These are phyloP conservation scores for Arenaria interpres DNA, from an alignment of 2,113 vertebrate genomes.

Conservation along the genomic window DNA sequence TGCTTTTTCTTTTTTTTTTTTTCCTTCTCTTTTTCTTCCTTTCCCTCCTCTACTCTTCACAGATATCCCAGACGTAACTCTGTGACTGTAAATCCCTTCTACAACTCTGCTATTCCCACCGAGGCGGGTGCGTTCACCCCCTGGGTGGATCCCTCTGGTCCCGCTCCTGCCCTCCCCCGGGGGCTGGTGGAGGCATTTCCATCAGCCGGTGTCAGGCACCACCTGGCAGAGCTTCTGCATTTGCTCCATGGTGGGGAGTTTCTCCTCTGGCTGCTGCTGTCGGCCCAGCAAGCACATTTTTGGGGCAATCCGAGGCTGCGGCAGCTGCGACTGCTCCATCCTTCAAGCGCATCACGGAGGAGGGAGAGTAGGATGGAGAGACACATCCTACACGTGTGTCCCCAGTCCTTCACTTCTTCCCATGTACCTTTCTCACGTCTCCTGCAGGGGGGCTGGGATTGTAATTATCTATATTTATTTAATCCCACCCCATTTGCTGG, in stretches of 20 bases:
- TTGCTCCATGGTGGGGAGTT: accelerated
- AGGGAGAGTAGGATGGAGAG: neutral
- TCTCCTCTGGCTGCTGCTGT: neutral
- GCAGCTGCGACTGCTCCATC: neutral
- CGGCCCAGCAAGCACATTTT: accelerated
- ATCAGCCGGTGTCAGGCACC: neutral
- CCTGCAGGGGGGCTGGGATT: accelerated
- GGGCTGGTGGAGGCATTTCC: neutral
- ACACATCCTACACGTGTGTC: accelerated
- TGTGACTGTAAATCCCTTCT: neutral
- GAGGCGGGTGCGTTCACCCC: neutral
- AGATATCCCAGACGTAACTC: too few relatives aligned
- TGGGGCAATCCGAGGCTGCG: neutral
- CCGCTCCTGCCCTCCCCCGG: neutral
- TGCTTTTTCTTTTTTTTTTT: neutral
- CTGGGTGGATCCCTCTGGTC: neutral
- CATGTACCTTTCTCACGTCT: neutral
- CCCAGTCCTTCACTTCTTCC: neutral
- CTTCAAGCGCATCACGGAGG: neutral
- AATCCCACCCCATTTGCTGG: neutral
- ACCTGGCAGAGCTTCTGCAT: neutral
- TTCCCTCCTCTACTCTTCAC: neutral
- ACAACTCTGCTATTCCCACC: neutral
- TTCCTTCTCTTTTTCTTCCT: neutral
- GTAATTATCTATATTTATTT: neutral